These are phyloP conservation scores for Drosophila merina DNA, from an alignment of 2,888 invertebrate species.

Conservation along the genomic window DNA sequence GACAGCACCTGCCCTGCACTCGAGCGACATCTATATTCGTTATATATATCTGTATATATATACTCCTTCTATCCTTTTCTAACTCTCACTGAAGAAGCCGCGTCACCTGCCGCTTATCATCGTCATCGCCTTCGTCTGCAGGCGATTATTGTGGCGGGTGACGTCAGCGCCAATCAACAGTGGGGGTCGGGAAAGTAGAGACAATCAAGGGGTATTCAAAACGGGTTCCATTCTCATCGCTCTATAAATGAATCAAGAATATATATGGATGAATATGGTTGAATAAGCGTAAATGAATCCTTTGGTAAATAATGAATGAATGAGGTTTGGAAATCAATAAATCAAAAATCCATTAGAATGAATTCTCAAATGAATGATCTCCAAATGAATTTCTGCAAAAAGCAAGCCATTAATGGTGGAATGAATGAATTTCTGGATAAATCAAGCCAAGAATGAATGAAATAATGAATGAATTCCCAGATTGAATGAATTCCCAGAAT, in stretches of 20 bases:
- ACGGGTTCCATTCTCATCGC: too few relatives aligned
- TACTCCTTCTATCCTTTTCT: not conserved
- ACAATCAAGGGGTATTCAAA: not conserved
- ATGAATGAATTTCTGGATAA: too few relatives aligned
- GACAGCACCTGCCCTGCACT: constrained; percentile 54
- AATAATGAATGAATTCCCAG: not conserved
- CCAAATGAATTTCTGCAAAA: too few relatives aligned
- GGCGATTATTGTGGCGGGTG: constrained; percentile 3
- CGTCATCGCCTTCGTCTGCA: constrained; percentile 11
- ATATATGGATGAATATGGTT: too few relatives aligned
- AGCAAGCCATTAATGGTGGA: too few relatives aligned
- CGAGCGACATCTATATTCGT: constrained; percentile 27
- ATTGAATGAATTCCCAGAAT: not conserved
- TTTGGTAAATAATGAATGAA: too few relatives aligned
- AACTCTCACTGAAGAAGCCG: not conserved
- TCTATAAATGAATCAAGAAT: not conserved
- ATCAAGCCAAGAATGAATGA: not conserved
- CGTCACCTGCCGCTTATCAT: constrained; percentile 20
- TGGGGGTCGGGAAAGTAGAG: not conserved
- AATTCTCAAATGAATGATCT: too few relatives aligned
- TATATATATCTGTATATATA: not conserved
- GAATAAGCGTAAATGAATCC: too few relatives aligned
- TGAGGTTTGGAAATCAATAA: too few relatives aligned
- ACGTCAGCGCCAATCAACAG: constrained; percentile 16
- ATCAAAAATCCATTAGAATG: too few relatives aligned